Percentiles rank a stretch among this genome's conserved stretches.
Conservation (phyloP, 2,113 vertebrate genomes). For the Lepisosteus oculatus region DNA sequence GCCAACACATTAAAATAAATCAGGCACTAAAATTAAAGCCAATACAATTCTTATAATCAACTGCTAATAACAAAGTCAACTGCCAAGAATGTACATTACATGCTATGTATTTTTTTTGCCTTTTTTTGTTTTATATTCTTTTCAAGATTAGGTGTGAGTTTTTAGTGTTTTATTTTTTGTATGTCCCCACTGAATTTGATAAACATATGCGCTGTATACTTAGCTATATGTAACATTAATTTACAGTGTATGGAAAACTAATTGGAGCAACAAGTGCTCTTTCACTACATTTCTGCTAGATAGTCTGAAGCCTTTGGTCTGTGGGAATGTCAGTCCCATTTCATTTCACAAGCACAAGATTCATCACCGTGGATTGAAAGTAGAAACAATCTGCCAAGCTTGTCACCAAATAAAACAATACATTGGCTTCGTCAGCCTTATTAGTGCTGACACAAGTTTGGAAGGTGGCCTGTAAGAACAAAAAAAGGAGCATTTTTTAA, state of each 20-base stretch:
- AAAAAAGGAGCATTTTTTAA: conserved; percentile 8
- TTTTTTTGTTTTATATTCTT: neutral
- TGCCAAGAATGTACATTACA: conserved; percentile 23
- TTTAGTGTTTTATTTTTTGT: neutral
- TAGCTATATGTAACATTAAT: conserved; percentile 14
- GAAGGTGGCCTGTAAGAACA: neutral
- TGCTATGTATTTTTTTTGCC: conserved; percentile 22
- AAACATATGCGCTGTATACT: neutral
- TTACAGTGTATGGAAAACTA: conserved; percentile 24
- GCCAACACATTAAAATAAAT: conserved; percentile 38
- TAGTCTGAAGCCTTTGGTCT: conserved; percentile 8
- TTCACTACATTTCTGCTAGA: conserved; percentile 6
- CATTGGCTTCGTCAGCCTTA: conserved; percentile 2
- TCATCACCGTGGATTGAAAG: conserved; percentile 6
- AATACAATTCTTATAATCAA: conserved; percentile 48
- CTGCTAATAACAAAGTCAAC: conserved; percentile 29
- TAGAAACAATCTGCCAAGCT: conserved; percentile 13
- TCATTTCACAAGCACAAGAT: conserved; percentile 15
- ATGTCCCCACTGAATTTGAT: neutral
- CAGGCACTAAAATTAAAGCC: conserved; percentile 29
- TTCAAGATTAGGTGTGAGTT: conserved; percentile 1
- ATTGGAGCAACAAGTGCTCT: conserved; percentile 14
- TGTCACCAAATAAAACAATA: conserved; percentile 23
- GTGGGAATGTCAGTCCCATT: conserved; percentile 16
- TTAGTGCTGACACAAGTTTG: conserved; percentile 8